phyloP scores from a whole-genome alignment of 2,113 vertebrate genomes.

The Vulpes lagopus region DNA sequence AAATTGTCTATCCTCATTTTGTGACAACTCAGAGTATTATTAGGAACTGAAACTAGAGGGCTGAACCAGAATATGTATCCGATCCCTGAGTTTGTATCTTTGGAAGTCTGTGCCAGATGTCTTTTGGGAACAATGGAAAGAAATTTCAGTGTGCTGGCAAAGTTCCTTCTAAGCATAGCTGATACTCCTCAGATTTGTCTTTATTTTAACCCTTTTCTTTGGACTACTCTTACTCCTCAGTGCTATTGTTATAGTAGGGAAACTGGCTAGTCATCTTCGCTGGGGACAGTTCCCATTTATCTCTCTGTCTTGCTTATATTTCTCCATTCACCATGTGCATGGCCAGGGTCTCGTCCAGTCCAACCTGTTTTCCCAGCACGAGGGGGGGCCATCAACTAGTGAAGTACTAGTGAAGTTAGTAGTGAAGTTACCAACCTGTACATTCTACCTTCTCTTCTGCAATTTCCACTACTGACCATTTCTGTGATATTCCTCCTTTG shows the following conservation, averaged over 20 bases:
- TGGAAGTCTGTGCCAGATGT: neutral
- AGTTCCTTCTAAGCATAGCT: neutral
- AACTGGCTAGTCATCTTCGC: neutral
- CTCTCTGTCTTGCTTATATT: neutral
- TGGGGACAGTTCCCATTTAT: neutral
- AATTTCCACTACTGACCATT: neutral
- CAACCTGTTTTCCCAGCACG: conserved; percentile 19
- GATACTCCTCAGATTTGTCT: neutral
- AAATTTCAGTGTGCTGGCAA: neutral
- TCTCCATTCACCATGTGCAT: neutral
- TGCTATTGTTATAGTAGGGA: neutral
- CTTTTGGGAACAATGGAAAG: neutral
- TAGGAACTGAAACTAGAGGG: conserved; percentile 44
- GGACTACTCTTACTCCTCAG: neutral
- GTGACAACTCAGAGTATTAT: conserved; percentile 50
- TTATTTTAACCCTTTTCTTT: neutral
- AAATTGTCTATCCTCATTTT: conserved; percentile 74
- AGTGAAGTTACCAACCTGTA: neutral
- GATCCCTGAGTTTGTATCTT: neutral
- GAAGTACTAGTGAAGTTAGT: no score
- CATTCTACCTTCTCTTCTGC: neutral
- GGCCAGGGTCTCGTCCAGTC: neutral
- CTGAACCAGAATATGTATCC: neutral
- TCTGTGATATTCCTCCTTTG: conserved; percentile 12
- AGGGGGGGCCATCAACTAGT: neutral